phyloP scores from a whole-genome alignment of 1,140 invertebrate genomes.

The Bombus waltoni region DNA sequence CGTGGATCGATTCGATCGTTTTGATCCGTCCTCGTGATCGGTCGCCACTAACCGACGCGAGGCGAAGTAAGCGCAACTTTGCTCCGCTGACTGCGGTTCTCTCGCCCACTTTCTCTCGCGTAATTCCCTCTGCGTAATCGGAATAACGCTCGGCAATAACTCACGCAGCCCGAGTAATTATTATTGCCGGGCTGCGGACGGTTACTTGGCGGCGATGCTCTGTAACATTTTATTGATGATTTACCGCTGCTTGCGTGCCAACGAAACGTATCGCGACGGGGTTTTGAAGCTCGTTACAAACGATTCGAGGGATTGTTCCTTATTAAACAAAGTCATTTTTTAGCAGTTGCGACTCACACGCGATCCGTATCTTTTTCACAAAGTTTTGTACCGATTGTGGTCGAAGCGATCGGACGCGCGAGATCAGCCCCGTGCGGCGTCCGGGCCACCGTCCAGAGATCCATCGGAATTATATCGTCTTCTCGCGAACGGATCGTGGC shows the following conservation, averaged over 20 bases:
- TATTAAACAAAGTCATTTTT: slow-evolving; percentile 65
- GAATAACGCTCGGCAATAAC: slow-evolving; percentile 64
- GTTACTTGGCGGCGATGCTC: slow-evolving; percentile 55
- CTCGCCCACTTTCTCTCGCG: not conserved
- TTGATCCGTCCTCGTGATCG: slow-evolving; percentile 24
- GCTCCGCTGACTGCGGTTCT: not conserved
- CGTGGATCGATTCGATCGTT: slow-evolving; percentile 22
- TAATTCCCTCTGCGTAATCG: slow-evolving; percentile 60
- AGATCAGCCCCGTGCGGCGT: no score
- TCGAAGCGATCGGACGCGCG: no score
- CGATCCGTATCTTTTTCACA: not conserved
- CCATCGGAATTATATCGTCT: not conserved
- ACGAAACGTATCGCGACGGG: slow-evolving; percentile 61
- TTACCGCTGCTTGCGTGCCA: slow-evolving; percentile 62
- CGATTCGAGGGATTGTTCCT: slow-evolving; percentile 53
- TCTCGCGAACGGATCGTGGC: no score
- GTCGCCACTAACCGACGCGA: not conserved
- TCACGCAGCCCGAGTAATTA: slow-evolving; percentile 63
- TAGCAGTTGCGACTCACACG: slow-evolving; percentile 24
- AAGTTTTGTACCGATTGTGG: not conserved
- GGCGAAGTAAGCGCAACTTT: slow-evolving; percentile 41
- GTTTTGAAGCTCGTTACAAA: slow-evolving; percentile 52
- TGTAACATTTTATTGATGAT: slow-evolving; percentile 66
- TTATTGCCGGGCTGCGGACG: slow-evolving; percentile 59
- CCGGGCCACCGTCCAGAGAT: no score